Percentiles rank a stretch among this genome's conserved stretches.
These are phyloP conservation scores for Gavialis gangeticus DNA, from an alignment of 2,113 vertebrate genomes.

Conservation along the genomic window DNA sequence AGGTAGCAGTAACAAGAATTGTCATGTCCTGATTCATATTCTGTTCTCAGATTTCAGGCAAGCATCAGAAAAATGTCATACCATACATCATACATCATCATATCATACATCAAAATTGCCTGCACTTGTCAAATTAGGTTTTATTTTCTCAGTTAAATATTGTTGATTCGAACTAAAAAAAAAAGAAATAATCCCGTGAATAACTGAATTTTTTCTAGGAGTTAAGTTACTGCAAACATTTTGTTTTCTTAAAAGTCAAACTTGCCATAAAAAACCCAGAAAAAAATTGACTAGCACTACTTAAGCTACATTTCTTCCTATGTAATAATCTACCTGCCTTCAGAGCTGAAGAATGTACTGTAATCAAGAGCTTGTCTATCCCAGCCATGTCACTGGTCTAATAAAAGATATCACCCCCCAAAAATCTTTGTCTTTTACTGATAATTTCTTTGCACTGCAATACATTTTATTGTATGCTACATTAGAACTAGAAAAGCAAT, in stretches of 20 bases:
- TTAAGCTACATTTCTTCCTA: not conserved
- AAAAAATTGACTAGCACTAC: not conserved
- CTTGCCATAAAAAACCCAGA: not conserved
- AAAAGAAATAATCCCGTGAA: not conserved
- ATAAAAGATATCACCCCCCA: too few species aligned
- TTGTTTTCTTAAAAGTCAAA: not conserved
- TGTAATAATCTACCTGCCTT: not conserved
- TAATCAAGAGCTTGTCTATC: too few species aligned
- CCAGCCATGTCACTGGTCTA: too few species aligned
- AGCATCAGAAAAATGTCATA: not conserved
- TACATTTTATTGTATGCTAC: not conserved
- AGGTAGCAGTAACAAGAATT: not conserved
- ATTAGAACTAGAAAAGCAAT: not conserved
- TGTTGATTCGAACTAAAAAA: too few species aligned
- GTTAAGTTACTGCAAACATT: not conserved
- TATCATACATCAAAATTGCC: not conserved
- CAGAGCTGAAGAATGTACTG: too few species aligned
- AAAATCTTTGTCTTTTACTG: not conserved
- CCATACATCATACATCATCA: not conserved
- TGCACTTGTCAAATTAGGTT: not conserved
- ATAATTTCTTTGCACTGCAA: conserved; percentile 6
- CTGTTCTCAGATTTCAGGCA: not conserved
- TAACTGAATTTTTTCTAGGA: not conserved
- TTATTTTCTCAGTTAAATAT: too few species aligned
- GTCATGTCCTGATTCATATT: not conserved